These are phyloP conservation scores for Pelodiscus sinensis DNA, from an alignment of 2,113 vertebrate species.

Conservation along the genomic window DNA sequence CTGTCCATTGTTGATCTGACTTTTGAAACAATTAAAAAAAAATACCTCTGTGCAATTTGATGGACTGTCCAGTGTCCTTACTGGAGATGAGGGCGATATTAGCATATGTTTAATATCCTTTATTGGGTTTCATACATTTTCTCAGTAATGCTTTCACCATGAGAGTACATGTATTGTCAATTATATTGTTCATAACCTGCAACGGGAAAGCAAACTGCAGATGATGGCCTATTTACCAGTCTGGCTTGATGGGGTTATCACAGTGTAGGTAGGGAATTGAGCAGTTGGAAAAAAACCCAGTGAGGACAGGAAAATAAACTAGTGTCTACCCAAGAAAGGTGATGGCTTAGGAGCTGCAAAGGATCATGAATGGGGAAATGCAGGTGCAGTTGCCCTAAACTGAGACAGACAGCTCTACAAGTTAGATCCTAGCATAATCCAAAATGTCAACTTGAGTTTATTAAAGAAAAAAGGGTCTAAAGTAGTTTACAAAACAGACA, in stretches of 20 bases:
- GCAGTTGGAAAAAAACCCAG: neutral
- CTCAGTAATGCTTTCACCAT: neutral
- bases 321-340: neutral
- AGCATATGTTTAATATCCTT: neutral
- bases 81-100: neutral
- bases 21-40: neutral
- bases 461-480: neutral
- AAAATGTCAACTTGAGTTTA: neutral
- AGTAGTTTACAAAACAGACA: neutral
- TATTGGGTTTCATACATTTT: neutral
- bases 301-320: neutral
- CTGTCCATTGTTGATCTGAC: neutral
- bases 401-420: neutral
- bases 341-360: neutral
- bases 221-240: neutral
- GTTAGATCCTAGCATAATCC: neutral
- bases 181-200: neutral
- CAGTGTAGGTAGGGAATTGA: neutral
- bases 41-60: neutral
- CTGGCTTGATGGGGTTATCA: neutral
- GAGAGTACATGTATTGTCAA: neutral
- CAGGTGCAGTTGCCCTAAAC: neutral
- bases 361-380: neutral
- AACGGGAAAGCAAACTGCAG: neutral
- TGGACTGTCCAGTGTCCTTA: neutral